Percentiles rank a stretch among this genome's conserved stretches.
Evolutionary conservation across 2,797 vertebrate genomes (phyloP).

Genomic region (Catostomus latipinnis): DNA sequence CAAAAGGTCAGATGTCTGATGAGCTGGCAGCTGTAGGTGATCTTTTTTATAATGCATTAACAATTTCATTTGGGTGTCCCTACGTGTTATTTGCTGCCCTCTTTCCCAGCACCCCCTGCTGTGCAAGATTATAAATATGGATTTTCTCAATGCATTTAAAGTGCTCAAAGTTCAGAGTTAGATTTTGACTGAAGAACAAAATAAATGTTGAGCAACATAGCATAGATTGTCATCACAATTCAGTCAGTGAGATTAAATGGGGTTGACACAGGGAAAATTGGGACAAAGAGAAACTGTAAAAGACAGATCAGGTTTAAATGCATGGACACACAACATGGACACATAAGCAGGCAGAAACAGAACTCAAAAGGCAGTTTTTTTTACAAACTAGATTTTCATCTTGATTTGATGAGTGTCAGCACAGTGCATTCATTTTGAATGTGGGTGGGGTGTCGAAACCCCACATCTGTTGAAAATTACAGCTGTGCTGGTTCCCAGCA

Average conservation of each 20-base stretch:
- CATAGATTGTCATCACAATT: constrained; percentile 80
- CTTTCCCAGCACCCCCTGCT: background rate
- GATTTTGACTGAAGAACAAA: constrained; percentile 69
- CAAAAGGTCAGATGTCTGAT: too few relatives aligned
- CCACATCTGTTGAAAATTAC: background rate
- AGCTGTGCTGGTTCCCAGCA: too few relatives aligned
- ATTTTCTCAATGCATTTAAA: constrained; percentile 70
- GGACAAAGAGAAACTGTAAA: constrained; percentile 42
- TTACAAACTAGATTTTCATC: constrained; percentile 24
- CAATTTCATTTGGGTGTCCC: too few relatives aligned
- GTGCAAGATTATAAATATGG: constrained; percentile 23
- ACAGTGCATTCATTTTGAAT: constrained; percentile 73
- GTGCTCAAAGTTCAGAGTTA: constrained; percentile 75
- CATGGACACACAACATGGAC: constrained; percentile 23
- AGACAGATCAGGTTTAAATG: constrained; percentile 64
- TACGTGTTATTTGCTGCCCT: background rate
- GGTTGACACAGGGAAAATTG: constrained; percentile 47
- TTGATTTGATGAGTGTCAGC: constrained; percentile 69
- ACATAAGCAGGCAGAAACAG: too few relatives aligned
- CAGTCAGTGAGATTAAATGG: constrained; percentile 67
- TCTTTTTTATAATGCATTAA: background rate
- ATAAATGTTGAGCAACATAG: constrained; percentile 69
- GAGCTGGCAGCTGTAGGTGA: too few relatives aligned
- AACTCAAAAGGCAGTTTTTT: constrained; percentile 60
- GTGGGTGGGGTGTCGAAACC: constrained; percentile 28